Evolutionary conservation across 2,113 vertebrate genomes (phyloP), one percentile per base, ranked within the genome.

Genomic region (Rhadina sibilatrix): DNA sequence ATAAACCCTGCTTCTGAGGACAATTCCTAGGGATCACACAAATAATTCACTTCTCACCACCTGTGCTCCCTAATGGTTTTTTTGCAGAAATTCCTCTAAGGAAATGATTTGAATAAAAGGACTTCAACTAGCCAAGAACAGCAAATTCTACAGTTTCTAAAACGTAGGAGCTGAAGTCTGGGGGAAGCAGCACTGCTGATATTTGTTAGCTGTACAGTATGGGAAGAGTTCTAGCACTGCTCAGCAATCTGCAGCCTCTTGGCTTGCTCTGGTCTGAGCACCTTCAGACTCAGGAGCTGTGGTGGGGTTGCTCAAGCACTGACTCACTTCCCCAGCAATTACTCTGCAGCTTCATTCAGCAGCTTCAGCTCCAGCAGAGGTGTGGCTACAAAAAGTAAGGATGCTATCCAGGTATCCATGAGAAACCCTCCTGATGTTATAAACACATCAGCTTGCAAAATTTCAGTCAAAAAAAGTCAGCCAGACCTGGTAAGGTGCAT

Each of bases 251-350:
- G 31, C 46, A 72, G 72, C 63, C 49, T 2, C 87, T 61, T 23
- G 31, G 40, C 78, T 69, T 15, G n/a, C 68, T 52, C 7, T 40
- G 85, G 4, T 35, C 33, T 56, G 65, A 74, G 77, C 47, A 57
- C 59, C 57, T 69, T 27, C 83, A 74, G 90, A 40, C 31, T 37
- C 75, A 75, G 60, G 54, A 89, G 75, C 24, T 17, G 53, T 10
- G 75, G 5, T 66, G 61, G 6, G 22, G 5, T 91, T 93, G 74
- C 94, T 88, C 85, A 93, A 80, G 46, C 71, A 27, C 71, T 92
- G 93, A 96, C 83, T 94, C 94, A 86, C 85, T 95, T 85, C 93
- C 90, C 80, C 92, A 83, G 59, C 80, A 90, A 86, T 86, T 77
- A 74, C 5, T 0, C 37, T 74, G 76, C 72, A 93, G 82, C 92